These are phyloP conservation scores for Tinamus guttatus DNA, from an alignment of 2,113 vertebrate species.

Conservation along the genomic window DNA sequence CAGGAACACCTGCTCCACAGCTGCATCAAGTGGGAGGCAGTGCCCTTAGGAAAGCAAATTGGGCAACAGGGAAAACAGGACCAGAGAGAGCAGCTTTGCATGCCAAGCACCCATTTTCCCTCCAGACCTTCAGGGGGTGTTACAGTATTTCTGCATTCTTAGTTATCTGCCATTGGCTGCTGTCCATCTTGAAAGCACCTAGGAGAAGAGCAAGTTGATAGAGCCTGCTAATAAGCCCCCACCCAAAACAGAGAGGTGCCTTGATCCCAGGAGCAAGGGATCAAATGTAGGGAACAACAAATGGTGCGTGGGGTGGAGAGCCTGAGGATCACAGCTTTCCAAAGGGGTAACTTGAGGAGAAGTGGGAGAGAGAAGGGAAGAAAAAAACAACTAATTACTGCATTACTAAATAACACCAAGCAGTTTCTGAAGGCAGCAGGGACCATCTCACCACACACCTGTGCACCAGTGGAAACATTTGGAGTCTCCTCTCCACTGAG, in stretches of 20 bases:
- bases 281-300: neutral
- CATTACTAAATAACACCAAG: neutral
- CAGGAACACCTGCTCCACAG: constrained; percentile 46
- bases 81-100: neutral
- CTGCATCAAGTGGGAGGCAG: constrained; percentile 35
- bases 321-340: neutral
- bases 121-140: neutral
- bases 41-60: constrained; percentile 8
- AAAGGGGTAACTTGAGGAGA: neutral
- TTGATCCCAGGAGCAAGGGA: neutral
- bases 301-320: neutral
- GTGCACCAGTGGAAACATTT: neutral
- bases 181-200: neutral
- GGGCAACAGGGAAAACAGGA: neutral
- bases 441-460: neutral
- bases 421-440: neutral
- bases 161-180: neutral
- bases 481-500: neutral
- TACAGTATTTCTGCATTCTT: neutral
- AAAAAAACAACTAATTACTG: neutral
- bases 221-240: neutral
- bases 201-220: neutral
- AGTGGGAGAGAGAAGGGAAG: neutral
- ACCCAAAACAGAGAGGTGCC: neutral
- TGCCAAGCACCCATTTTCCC: neutral